These are phyloP conservation scores for Hystrix cristata DNA, from an alignment of 2,113 vertebrate genomes.

Conservation along the genomic window DNA sequence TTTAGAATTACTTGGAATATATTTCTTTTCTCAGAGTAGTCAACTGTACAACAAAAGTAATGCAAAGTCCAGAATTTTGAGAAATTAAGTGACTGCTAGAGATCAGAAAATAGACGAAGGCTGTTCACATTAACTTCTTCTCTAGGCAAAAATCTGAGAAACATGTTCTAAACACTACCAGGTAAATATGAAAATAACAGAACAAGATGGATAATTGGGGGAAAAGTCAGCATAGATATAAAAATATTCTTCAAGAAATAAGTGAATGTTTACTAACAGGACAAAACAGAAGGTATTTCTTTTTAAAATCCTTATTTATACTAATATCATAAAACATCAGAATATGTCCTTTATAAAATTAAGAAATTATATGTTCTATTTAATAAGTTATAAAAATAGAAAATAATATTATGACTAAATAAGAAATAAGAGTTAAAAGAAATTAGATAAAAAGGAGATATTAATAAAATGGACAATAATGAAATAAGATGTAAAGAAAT, in stretches of 20 bases:
- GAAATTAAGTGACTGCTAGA: background rate
- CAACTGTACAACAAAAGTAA: background rate
- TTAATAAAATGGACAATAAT: background rate
- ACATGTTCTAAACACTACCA: background rate
- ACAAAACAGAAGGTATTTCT: background rate
- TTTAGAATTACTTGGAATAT: background rate
- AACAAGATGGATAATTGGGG: background rate
- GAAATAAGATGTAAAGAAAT: background rate
- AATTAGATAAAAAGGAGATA: background rate
- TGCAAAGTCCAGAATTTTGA: background rate
- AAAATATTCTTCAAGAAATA: background rate
- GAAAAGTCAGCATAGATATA: background rate
- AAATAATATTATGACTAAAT: constrained; percentile 37
- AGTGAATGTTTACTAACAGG: background rate
- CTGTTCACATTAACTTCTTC: background rate
- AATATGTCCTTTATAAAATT: background rate
- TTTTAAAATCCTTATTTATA: constrained; percentile 4
- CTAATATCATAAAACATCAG: background rate
- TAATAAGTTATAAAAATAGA: background rate
- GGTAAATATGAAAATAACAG: background rate
- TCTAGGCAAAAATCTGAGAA: background rate
- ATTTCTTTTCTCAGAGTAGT: background rate
- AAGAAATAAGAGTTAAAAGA: background rate
- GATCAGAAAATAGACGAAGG: background rate
- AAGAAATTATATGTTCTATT: background rate